Evolutionary conservation across 2,888 invertebrate species (phyloP).

Genomic region (Therioaphis trifolii): DNA sequence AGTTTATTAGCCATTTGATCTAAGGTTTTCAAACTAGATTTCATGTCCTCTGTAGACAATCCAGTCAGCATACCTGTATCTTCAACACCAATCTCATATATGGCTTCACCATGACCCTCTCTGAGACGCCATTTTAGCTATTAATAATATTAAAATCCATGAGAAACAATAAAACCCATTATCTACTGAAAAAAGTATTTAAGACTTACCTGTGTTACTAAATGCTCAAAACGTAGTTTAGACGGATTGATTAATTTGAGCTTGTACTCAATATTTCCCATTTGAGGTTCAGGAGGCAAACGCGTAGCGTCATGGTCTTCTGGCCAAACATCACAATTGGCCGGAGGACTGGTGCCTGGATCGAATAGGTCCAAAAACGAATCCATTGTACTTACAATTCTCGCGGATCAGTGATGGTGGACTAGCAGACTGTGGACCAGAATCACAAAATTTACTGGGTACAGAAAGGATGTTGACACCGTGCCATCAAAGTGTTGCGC

Average conservation of each 20-base stretch:
- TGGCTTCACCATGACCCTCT: conserved; percentile 95
- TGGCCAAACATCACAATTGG: conserved; percentile 68
- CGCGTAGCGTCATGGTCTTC: conserved; percentile 70
- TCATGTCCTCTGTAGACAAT: conserved; percentile 83
- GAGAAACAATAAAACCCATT: neutral
- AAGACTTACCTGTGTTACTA: conserved; percentile 86
- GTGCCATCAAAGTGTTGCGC: neutral
- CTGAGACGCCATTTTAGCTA: conserved; percentile 96
- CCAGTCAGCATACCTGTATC: conserved; percentile 91
- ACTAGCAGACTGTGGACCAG: neutral
- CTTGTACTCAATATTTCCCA: conserved; percentile 97
- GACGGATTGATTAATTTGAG: conserved; percentile 92
- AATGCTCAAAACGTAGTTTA: conserved; percentile 90
- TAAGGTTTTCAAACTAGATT: conserved; percentile 86
- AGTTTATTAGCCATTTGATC: conserved; percentile 88
- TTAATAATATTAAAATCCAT: conserved; percentile 33
- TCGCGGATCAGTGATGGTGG: no score
- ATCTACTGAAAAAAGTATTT: neutral
- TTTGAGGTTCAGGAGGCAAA: conserved; percentile 90
- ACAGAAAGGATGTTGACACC: neutral
- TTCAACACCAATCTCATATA: conserved; percentile 96
- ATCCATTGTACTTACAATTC: conserved; percentile 74
- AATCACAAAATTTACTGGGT: neutral
- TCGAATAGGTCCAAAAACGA: conserved; percentile 86
- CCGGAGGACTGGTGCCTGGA: conserved; percentile 70